A percentile compares a stretch with the other conserved stretches of the same genome.
phyloP scores from a whole-genome alignment of 1,140 invertebrate species.

The Colletes latitarsis region DNA sequence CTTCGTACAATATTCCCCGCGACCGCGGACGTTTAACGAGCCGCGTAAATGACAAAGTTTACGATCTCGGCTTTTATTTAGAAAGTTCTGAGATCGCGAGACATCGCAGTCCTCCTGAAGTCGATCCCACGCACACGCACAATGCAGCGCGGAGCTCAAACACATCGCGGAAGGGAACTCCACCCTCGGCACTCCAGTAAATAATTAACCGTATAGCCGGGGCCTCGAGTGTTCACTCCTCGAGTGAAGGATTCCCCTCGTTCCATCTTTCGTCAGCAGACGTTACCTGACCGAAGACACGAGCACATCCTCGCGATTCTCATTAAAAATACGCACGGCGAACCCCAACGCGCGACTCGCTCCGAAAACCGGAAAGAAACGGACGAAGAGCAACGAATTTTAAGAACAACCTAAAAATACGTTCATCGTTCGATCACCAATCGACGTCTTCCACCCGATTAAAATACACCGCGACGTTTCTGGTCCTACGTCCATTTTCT shows the following conservation, averaged over 20 bases:
- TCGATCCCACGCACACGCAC: slow-evolving; percentile 23
- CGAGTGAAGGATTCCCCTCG: slow-evolving; percentile 49
- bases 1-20: slow-evolving; percentile 38
- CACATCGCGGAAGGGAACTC: slow-evolving; percentile 46
- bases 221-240: slow-evolving; percentile 44
- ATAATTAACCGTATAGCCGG: slow-evolving; percentile 56
- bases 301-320: slow-evolving; percentile 31
- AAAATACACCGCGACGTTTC: too few relatives aligned
- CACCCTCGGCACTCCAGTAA: slow-evolving; percentile 48
- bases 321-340: slow-evolving; percentile 57
- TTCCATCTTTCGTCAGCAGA: slow-evolving; percentile 45
- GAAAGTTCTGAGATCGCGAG: slow-evolving; percentile 19
- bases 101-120: neutral
- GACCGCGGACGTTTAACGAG: slow-evolving; percentile 27
- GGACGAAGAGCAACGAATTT: neutral
- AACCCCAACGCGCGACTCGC: slow-evolving; percentile 8
- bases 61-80: slow-evolving; percentile 50
- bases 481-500: too few relatives aligned
- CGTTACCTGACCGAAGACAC: slow-evolving; percentile 51
- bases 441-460: too few relatives aligned
- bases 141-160: slow-evolving; percentile 1
- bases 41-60: slow-evolving; percentile 50
- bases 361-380: neutral
- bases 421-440: neutral
- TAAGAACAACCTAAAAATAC: neutral